Evolutionary conservation across 2,888 invertebrate genomes (phyloP), one percentile per base, ranked within the genome.

Genomic region (Ochlodes sylvanus): DNA sequence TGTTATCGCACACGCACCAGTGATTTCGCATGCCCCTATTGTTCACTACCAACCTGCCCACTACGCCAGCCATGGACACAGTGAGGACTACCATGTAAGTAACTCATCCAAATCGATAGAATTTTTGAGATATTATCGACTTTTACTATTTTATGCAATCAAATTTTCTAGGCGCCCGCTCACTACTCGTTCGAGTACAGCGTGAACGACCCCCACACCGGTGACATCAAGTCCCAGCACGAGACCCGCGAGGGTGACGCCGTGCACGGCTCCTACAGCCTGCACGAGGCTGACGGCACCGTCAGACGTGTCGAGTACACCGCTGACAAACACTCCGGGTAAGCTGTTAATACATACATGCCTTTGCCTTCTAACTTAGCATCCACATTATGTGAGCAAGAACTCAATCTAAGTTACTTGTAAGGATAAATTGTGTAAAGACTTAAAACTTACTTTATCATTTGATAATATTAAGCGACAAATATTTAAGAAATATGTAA

Each of bases 251-350:
- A 65, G 41, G 65, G 65, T 2, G 57, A 65, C 50, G 14, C 47
- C 21, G 57, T 50, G 21, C 57, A 58, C 79, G 95, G 95, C 52
- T 94, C 94, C 73, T 95, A 95, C 85, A 92, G 91, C 71, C 85
- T 94, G 63, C 93, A 94, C 74, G 94, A 94, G 75, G 90, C 94
- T 61, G 94, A 94, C 63, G 94, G 94, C 65, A 94, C 94, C 76
- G 83, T 94, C 73, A 89, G 94, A 73, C 64, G 57, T 12, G 65
- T 65, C 10, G 65, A 65, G 19, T 65, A 65, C 57, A 57, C 65
- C 32, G 65, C 44, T 12, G 65, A 65, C 21, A 38, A 9, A 10
- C 65, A 65, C 57, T 57, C 56, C 6, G 65, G 65, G 65, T 57
- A 57, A 58, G 27, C 2, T 10, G 9, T 38, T 42, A 12, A 27